These are phyloP conservation scores for Abrostola triplasia DNA, from an alignment of 2,888 invertebrate genomes.

Conservation along the genomic window DNA sequence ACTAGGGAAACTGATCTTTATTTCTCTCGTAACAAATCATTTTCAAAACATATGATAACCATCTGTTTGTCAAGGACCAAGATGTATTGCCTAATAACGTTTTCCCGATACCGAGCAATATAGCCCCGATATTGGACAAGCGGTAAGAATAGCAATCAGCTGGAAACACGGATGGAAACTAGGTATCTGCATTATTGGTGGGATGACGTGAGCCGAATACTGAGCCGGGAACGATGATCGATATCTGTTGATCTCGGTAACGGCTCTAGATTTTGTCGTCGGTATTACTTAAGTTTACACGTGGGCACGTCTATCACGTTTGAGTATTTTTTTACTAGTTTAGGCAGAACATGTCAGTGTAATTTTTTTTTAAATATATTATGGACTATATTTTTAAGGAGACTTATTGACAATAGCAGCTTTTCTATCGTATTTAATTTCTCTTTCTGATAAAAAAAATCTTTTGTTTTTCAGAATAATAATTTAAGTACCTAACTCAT, in stretches of 20 bases:
- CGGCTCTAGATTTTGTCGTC: conserved; percentile 9
- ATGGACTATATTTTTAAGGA: no score
- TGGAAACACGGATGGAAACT: conserved; percentile 58
- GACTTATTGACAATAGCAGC: no score
- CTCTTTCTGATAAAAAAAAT: no score
- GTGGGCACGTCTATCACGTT: no score
- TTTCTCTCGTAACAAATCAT: conserved; percentile 42
- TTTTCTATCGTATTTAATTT: no score
- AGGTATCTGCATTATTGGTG: conserved; percentile 68
- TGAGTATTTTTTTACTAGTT: no score
- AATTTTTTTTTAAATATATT: no score
- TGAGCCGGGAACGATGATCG: conserved; percentile 46
- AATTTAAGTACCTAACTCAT: no score
- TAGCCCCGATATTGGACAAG: conserved; percentile 68
- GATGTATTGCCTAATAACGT: conserved; percentile 59
- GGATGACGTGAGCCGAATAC: conserved; percentile 65
- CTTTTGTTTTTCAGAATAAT: no score
- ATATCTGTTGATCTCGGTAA: conserved; percentile 45
- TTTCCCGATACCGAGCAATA: conserved; percentile 60
- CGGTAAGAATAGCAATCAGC: conserved; percentile 77
- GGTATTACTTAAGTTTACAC: not conserved
- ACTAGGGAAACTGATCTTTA: not conserved
- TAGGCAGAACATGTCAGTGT: no score
- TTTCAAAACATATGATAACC: conserved; percentile 52
- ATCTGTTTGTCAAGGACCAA: conserved; percentile 53